Evolutionary conservation across 2,113 vertebrate genomes (phyloP).

Genomic region (Tonatia bakeri): DNA sequence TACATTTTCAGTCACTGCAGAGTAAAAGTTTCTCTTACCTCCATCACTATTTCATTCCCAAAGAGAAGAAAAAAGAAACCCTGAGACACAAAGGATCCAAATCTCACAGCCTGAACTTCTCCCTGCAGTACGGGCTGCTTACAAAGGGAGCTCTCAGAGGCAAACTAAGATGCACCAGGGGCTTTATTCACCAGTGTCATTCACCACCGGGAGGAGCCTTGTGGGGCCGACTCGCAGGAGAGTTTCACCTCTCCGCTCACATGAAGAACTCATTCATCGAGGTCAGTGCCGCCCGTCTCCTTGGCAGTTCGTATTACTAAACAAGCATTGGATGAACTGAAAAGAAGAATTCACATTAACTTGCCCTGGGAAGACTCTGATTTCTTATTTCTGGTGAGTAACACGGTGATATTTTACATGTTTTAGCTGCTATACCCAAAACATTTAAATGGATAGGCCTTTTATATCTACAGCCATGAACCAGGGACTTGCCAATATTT

Average conservation of each 20-base stretch:
- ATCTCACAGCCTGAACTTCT: background rate
- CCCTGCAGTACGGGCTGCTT: background rate
- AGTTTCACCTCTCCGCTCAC: background rate
- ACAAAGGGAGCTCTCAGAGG: background rate
- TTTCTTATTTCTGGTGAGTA: slow-evolving; percentile 41
- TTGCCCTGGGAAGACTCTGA: background rate
- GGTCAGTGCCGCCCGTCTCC: background rate
- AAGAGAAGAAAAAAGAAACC: background rate
- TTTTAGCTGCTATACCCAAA: slow-evolving; percentile 50
- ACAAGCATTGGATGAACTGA: slow-evolving; percentile 7
- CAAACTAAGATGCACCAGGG: background rate
- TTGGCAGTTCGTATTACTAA: slow-evolving; percentile 11
- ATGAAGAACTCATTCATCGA: background rate
- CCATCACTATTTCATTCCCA: background rate
- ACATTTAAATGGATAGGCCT: slow-evolving; percentile 64
- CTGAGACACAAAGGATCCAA: background rate
- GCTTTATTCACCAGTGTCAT: background rate
- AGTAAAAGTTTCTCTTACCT: slow-evolving; percentile 13
- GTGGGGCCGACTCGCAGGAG: background rate
- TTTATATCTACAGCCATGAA: slow-evolving; percentile 63
- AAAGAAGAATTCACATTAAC: slow-evolving; percentile 19
- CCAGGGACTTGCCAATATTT: slow-evolving; percentile 69
- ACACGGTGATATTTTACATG: slow-evolving; percentile 51
- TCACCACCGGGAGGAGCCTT: background rate
- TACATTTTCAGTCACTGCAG: background rate